Evolutionary conservation across 2,113 vertebrate species (phyloP).

Genomic region (Chamaetylas fuelleborni): DNA sequence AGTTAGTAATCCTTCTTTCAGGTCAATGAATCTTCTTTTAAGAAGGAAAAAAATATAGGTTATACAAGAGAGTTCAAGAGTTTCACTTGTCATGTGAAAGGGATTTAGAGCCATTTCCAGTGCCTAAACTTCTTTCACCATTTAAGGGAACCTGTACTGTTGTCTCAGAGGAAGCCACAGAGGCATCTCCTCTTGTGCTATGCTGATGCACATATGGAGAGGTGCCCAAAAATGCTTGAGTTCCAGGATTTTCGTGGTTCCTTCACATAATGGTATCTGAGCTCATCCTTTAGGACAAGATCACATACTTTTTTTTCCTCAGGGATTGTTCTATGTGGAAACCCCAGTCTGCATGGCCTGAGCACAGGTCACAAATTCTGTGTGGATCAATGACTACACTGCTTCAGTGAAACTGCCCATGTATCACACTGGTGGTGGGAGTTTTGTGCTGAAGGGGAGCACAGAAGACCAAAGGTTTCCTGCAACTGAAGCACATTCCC

Average conservation of each 20-base stretch:
- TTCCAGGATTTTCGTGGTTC: background rate
- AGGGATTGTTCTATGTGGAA: background rate
- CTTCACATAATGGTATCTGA: background rate
- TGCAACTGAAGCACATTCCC: background rate
- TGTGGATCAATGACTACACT: too few relatives aligned
- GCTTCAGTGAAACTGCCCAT: fast-evolving
- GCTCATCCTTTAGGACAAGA: background rate
- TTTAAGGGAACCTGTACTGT: background rate
- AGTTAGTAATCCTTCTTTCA: conserved; percentile 13
- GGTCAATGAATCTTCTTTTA: background rate
- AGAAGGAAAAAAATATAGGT: background rate
- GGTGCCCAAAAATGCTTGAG: background rate
- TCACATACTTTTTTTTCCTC: background rate
- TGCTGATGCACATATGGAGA: background rate
- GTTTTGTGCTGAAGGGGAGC: background rate
- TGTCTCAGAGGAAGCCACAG: background rate
- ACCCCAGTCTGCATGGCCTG: background rate
- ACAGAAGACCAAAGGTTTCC: background rate
- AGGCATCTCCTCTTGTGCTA: background rate
- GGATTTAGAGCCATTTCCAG: background rate
- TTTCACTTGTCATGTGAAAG: background rate
- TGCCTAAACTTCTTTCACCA: background rate
- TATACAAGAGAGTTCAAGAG: background rate
- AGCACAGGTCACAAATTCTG: background rate
- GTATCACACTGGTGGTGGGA: background rate